Evolutionary conservation across 2,888 invertebrate species (phyloP).

Genomic region (Phoenoteleia sp.): DNA sequence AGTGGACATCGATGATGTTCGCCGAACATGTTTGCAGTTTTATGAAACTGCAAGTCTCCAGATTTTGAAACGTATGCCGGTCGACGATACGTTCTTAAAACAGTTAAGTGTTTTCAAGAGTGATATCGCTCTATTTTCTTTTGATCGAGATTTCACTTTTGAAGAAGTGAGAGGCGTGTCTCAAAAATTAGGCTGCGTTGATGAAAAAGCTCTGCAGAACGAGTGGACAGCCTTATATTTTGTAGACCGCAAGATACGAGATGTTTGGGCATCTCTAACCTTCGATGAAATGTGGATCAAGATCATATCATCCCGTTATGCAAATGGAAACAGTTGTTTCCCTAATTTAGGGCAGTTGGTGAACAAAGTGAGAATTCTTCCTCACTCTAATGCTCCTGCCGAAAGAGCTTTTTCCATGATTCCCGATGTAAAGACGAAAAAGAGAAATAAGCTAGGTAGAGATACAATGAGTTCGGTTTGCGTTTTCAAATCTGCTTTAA

Average conservation of each 20-base stretch:
- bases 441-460: not conserved
- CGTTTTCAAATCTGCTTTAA: not conserved
- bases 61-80: not conserved
- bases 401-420: not conserved
- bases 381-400: not conserved
- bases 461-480: not conserved
- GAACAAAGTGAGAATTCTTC: not conserved
- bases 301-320: not conserved
- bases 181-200: not conserved
- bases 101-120: not conserved
- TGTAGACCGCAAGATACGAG: not conserved
- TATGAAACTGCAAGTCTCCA: not conserved
- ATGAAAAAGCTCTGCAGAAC: not conserved
- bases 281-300: not conserved
- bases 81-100: not conserved
- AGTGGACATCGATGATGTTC: not conserved
- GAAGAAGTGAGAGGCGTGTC: not conserved
- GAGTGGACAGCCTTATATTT: not conserved
- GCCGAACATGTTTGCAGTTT: not conserved
- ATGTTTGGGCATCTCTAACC: not conserved
- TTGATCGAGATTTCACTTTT: not conserved
- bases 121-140: not conserved
- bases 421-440: not conserved
- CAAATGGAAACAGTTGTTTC: not conserved
- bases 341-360: not conserved